Evolutionary conservation across 2,797 vertebrate species (phyloP), one percentile per base, ranked within the genome.

Genomic region (Catostomus latipinnis): DNA sequence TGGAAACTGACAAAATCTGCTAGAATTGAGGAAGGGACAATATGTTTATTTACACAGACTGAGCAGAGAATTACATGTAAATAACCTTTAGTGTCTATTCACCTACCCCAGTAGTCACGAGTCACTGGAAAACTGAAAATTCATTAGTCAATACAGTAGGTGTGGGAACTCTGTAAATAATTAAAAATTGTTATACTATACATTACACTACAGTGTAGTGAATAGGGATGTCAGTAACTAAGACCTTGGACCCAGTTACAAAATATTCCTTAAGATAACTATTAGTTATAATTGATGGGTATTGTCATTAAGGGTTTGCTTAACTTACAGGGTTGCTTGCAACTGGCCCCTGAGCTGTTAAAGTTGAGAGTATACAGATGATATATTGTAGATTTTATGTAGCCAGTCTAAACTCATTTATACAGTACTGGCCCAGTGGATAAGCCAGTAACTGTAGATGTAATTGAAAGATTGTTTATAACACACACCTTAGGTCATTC

Each of bases 1-100:
- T 72, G 48, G 65, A 66, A 81, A 68, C 14, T 22, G 13, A 81
- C 70, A 43, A 54, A 85, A 81, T 80, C 69, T n/a, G 6, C 48
- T 46, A 34, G 61, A 69, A 76, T 76, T 66, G 57, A 43, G 14
- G 6, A 34, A 79, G 12, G 9, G 67, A 60, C 50, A 62, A 80
- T 48, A 16, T 56, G 58, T 67, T 34, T 46, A 14, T 58, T 81
- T 69, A 67, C 43, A 53, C 50, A 34, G 13, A 81, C 50, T 43
- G 16, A 0, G 12, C 6, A 5, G 57, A 11, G 12, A 60, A 49
- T 46, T 13, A 10, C 7, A 5, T 46, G 10, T 18, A 14, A 48
- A 12, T 58, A 18, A 22, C 22, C 1, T 22, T 22, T 22, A 22
- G 22, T 22, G 22, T 22, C 22, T 22, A 2, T 22, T 22, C 22